Conservation (phyloP, 2,797 vertebrate species). For the Halcyon smyrnensis region DNA sequence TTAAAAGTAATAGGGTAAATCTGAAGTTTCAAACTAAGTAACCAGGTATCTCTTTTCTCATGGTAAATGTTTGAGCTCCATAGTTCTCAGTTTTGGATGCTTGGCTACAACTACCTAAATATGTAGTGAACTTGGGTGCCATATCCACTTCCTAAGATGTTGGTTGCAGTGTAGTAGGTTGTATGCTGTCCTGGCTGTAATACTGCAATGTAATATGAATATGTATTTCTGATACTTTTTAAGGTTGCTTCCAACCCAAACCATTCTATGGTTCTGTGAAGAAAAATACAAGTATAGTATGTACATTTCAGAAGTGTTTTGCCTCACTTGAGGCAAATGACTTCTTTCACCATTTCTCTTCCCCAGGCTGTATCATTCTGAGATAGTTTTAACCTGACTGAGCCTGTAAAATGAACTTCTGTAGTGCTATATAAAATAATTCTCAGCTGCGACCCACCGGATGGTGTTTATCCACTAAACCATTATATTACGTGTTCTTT, state of each 20-base stretch:
- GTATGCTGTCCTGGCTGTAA: neutral
- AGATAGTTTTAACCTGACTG: neutral
- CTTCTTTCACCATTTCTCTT: neutral
- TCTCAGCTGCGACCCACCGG: neutral
- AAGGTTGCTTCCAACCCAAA: neutral
- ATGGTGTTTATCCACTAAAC: neutral
- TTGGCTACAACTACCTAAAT: neutral
- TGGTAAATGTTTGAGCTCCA: neutral
- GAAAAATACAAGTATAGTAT: neutral
- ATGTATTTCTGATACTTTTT: neutral
- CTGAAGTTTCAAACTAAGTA: neutral
- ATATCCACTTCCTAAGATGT: neutral
- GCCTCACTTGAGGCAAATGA: neutral
- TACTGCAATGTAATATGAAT: neutral
- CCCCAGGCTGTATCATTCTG: neutral
- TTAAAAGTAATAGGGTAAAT: neutral
- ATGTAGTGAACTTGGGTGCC: neutral
- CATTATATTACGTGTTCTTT: neutral
- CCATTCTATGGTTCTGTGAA: neutral
- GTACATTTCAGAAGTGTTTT: neutral
- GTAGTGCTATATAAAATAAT: neutral
- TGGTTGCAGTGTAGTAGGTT: neutral
- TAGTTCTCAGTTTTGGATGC: neutral
- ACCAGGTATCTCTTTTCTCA: neutral
- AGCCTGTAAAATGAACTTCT: neutral